Percentiles rank a stretch among this genome's conserved stretches.
These are phyloP conservation scores for Cisticola juncidis DNA, from an alignment of 2,113 vertebrate genomes.

Conservation along the genomic window DNA sequence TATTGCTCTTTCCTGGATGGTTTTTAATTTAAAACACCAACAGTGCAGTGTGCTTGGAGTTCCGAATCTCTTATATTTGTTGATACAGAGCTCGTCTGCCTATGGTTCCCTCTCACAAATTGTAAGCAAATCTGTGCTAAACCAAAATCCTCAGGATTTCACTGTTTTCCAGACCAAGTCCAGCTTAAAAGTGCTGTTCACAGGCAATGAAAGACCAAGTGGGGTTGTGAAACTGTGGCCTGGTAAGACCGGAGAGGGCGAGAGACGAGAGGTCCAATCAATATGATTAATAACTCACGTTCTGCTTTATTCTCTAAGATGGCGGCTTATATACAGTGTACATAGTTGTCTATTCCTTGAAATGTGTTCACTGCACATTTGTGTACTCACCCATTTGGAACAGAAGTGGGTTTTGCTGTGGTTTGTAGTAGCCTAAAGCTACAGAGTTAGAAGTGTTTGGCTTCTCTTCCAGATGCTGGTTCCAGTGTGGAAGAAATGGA, in stretches of 20 bases:
- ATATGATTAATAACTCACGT: no score
- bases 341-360: background rate
- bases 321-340: no score
- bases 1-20: background rate
- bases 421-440: background rate
- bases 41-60: background rate
- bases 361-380: background rate
- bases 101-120: background rate
- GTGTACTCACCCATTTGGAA: background rate
- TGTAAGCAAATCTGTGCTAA: background rate
- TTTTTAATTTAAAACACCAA: background rate
- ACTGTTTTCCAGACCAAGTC: background rate
- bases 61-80: background rate
- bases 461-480: conserved; percentile 82
- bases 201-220: background rate
- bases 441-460: background rate
- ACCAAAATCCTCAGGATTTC: background rate
- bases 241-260: no score
- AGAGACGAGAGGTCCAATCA: no score
- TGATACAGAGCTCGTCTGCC: background rate
- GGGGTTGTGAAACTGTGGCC: no score
- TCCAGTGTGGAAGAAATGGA: conserved; percentile 88
- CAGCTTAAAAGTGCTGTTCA: background rate
- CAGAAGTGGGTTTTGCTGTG: background rate
- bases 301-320: no score